A percentile compares a stretch with the other conserved stretches of the same genome.
Conservation (phyloP, 2,888 invertebrate species). For the Papilio demoleus region DNA sequence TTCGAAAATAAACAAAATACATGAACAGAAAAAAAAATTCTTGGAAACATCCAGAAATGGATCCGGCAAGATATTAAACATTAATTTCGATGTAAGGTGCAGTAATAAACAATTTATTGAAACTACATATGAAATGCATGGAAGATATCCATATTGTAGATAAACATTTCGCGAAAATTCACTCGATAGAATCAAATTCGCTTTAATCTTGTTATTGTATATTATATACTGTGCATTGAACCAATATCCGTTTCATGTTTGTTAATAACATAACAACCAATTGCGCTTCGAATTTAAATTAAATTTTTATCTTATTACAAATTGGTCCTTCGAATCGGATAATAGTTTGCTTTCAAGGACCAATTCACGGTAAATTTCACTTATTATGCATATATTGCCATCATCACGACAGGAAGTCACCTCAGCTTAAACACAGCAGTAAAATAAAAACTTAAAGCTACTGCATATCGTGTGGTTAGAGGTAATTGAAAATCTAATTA, state of each 20-base stretch:
- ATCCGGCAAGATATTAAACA: conserved; percentile 46
- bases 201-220: conserved; percentile 19
- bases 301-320: not conserved
- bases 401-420: conserved; percentile 1
- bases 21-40: conserved; percentile 64
- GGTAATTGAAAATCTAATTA: conserved; percentile 20
- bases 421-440: not conserved
- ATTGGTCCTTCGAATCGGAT: conserved; percentile 11
- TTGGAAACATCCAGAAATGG: conserved; percentile 65
- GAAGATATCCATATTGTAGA: conserved; percentile 28
- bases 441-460: conserved; percentile 4
- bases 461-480: conserved; percentile 1
- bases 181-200: conserved; percentile 19
- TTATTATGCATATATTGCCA: not conserved
- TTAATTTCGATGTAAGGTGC: conserved; percentile 39
- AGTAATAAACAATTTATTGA: conserved; percentile 43
- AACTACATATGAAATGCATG: conserved; percentile 34
- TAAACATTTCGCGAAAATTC: conserved; percentile 28
- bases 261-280: too few species aligned
- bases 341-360: not conserved
- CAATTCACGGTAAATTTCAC: not conserved
- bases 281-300: too few species aligned
- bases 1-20: conserved; percentile 74
- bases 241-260: not conserved
- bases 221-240: not conserved